Evolutionary conservation across 2,113 vertebrate species (phyloP), one percentile per base, ranked within the genome.

Genomic region (Carassius gibelio): DNA sequence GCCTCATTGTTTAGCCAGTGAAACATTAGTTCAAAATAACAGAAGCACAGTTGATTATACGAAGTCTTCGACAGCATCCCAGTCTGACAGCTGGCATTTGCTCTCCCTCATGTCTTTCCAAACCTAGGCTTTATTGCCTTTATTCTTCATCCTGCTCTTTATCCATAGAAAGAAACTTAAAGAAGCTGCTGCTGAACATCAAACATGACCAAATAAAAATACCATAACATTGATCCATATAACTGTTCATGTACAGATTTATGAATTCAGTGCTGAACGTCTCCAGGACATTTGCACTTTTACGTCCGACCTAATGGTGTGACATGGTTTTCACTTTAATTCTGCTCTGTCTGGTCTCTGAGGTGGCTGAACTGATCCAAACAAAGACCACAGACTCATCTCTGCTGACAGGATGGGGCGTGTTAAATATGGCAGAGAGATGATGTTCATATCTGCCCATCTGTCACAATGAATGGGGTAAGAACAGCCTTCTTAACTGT

Each of bases 381-480:
- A 59, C 17, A 79, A 79, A 45, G n/a, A n/a, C 19, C 34, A 59
- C 75, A 61, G 19, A 64, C 17, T 23, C n/a, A 48, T 48, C 45
- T 48, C 45, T 3, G 10, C 10, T 11, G 10, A 48, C 3, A 8
- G 14, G 36, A 81, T 21, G 8, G 21, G 42, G 38, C 10, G 23
- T 48, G 59, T 48, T 50, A 64, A 80, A 80, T n/a, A 48, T 26
- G 21, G 3, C 78, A 42, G 10, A 66, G 61, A 64, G 23, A 64
- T 81, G 38, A 66, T 50, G 7, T 50, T 50, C 42, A 66, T 66
- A 81, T 81, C n/a, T 81, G 61, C 14, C 78, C 78, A 81, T 81
- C 78, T 66, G 78, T 81, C 38, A 81, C 61, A 17, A 66, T 26
- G 52, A 66, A 66, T 45, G 42, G 14, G 3, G 45, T 14, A 50